Percentiles rank a stretch among this genome's conserved stretches.
Conservation (phyloP, 2,113 vertebrate species). For the Tragelaphus imberbis region DNA sequence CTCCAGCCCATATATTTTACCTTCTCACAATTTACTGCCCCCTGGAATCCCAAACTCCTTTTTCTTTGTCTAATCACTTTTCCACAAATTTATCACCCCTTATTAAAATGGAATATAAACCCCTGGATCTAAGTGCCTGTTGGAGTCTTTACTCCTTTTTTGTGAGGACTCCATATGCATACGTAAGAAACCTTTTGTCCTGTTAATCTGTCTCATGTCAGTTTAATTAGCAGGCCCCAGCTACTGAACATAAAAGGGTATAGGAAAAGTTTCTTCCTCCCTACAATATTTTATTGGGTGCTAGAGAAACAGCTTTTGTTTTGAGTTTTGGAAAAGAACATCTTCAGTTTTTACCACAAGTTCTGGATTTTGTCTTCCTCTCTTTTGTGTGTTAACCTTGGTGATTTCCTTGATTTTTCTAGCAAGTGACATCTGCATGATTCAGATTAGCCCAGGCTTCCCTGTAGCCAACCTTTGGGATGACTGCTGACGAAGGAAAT, state of each 20-base stretch:
- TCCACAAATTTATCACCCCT: background rate
- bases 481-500: background rate
- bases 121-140: background rate
- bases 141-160: background rate
- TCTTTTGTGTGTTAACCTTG: conserved; percentile 57
- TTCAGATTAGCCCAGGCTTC: conserved; percentile 79
- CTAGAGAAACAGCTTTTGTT: background rate
- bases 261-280: background rate
- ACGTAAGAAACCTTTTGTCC: background rate
- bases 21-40: background rate
- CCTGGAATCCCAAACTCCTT: background rate
- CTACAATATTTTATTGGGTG: background rate
- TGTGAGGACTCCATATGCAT: background rate
- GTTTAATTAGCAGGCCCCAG: background rate
- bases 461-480: conserved; percentile 83
- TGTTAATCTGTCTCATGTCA: background rate
- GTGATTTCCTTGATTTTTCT: conserved; percentile 56
- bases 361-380: conserved; percentile 37
- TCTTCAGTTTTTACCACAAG: background rate
- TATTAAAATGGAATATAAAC: background rate
- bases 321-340: background rate
- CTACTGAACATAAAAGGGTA: background rate
- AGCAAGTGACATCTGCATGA: conserved; percentile 39
- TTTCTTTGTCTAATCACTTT: background rate
- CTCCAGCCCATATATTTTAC: background rate